Evolutionary conservation across 2,113 vertebrate genomes (phyloP), one percentile per base, ranked within the genome.

Genomic region (Dolichotis patagonum): DNA sequence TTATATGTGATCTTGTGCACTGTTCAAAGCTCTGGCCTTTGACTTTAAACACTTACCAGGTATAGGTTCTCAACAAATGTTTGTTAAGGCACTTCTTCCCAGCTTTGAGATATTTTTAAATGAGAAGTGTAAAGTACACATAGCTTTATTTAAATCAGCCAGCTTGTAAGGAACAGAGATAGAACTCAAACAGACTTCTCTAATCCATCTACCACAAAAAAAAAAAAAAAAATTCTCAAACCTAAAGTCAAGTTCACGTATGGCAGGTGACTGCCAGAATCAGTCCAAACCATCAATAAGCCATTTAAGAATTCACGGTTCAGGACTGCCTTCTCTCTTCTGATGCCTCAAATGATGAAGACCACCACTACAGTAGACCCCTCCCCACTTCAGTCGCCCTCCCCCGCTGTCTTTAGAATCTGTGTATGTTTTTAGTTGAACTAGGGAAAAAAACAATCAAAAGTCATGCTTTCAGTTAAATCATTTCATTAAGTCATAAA

Each of bases 401-500:
- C 7, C 0, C 24, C 28, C 35, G n/a, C 17, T 56, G 52, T n/a
- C 17, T 56, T 13, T 0, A 2, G 28, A 80, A 24, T 30, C 88
- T n/a, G 38, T 49, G 7, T 9, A 83, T 17, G 24, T 2, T 26
- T 58, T 38, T 38, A 60, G n/a, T 19, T 75, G 43, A 69, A 24
- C 12, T 35, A 90, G 46, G 20, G 54, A 94, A 87, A 19, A 85
- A 96, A 85, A 62, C 1, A 83, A 67, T 0, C 41, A 5, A 67
- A 83, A 95, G 69, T 17, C 43, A 62, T 3, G 24, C 41, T 58
- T 52, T 26, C 16, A 62, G 35, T 46, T 62, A 46, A 83, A 52
- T 16, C 71, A 78, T 19, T 85, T 96, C 58, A 86, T 80, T 89
- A 91, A 96, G 62, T 22, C 65, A 73, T 30, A 83, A 78, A 28